A percentile compares a stretch with the other conserved stretches of the same genome.
Evolutionary conservation across 2,888 invertebrate genomes (phyloP).

Genomic region (Troglohyphantes excavatus): DNA sequence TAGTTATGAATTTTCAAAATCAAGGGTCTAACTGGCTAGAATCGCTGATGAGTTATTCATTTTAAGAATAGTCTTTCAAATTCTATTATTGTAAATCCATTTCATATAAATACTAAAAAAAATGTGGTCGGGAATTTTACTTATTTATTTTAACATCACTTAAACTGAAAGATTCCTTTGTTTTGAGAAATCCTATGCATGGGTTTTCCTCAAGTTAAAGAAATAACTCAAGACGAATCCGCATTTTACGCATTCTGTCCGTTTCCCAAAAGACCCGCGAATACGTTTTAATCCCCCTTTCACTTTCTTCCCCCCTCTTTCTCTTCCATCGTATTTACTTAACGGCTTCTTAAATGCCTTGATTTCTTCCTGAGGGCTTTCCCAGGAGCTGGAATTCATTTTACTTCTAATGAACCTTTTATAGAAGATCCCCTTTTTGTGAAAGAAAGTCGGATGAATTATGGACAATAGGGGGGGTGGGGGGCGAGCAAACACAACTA

Average conservation of each 20-base stretch:
- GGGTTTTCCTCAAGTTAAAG: neutral
- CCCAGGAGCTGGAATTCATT: conserved; percentile 17
- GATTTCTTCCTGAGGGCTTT: conserved; percentile 10
- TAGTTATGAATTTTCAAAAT: too few species aligned
- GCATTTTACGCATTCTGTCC: neutral
- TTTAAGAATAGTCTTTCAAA: too few species aligned
- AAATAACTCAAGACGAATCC: neutral
- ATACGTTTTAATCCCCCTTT: conserved; percentile 1
- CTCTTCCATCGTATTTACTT: conserved; percentile 36
- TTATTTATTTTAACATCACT: too few species aligned
- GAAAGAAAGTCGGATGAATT: conserved; percentile 9
- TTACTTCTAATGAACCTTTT: conserved; percentile 42
- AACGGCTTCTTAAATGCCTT: conserved; percentile 38
- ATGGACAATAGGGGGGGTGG: neutral
- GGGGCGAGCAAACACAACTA: conserved; percentile 37
- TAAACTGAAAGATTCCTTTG: neutral
- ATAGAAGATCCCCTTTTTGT: neutral
- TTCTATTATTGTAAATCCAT: too few species aligned
- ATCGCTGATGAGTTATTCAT: too few species aligned
- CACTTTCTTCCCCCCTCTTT: neutral
- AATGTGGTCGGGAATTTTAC: too few species aligned
- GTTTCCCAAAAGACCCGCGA: neutral
- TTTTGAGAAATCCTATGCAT: neutral
- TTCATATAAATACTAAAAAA: too few species aligned
- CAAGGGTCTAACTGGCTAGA: too few species aligned